Evolutionary conservation across 2,888 invertebrate genomes (phyloP), one percentile per base, ranked within the genome.

Genomic region (Rugalucina vietnamica): DNA sequence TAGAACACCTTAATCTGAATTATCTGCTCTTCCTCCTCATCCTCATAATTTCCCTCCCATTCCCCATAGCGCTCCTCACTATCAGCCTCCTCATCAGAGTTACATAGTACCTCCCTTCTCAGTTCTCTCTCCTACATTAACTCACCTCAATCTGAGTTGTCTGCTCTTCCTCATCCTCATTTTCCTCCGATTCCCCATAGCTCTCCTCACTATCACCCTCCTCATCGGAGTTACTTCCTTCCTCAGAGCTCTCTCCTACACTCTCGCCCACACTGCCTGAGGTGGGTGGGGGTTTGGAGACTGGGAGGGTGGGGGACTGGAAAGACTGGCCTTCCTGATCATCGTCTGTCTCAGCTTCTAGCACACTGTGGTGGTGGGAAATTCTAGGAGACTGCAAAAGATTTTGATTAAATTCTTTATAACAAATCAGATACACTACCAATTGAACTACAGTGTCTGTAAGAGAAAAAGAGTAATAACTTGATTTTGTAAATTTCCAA

Each of bases 1-100:
- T n/a, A n/a, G n/a, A n/a, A n/a, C 73, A 88, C 90, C 86, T 88
- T 87, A 72, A 89, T 87, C 37, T 85, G 89, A 39, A 88, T 90
- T 21, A 89, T 81, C 21, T 90, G 88, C 24, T 87, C 84, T 54
- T 82, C 72, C n/a, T 90, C 89, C 57, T 84, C 85, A 57, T 89
- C 86, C n/a, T n/a, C n/a, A n/a, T n/a, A n/a, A 24, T 80, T 77
- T 0, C 60, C 70, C 10, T 85, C 72, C 34, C 85, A 82, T 21
- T 86, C 85, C 39, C 81, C 74, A 0, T 78, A 74, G 76, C 84
- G 82, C 71, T 65, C 79, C 12, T 77, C 74, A 32, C 84, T 84
- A 37, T 83, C 81, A 60, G 79, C 76, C 70, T 78, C 34, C 5
- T 80, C 81, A 34, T 81, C 84, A 57, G 32, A 76, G 29, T 76